Percentiles rank a stretch among this genome's conserved stretches.
Evolutionary conservation across 2,113 vertebrate genomes (phyloP).

Genomic region (Elaphurus davidianus): DNA sequence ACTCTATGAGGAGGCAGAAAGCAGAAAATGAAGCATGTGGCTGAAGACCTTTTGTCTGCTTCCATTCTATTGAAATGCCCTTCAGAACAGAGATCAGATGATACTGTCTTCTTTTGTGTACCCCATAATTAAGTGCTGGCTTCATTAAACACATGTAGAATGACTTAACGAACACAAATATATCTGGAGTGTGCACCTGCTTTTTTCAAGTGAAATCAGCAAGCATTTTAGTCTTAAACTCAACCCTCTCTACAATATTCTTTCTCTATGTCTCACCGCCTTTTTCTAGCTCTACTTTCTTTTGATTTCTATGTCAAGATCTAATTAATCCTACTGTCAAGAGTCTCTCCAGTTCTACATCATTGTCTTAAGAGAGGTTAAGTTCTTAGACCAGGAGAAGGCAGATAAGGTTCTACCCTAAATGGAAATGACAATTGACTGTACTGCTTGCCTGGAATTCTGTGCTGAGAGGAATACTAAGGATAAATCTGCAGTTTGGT

Average conservation of each 20-base stretch:
- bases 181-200: background rate
- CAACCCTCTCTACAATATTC: background rate
- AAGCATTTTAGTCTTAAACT: background rate
- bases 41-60: background rate
- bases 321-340: background rate
- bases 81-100: background rate
- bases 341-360: background rate
- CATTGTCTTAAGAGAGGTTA: background rate
- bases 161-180: slow-evolving; percentile 13
- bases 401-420: background rate
- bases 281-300: background rate
- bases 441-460: background rate
- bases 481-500: background rate
- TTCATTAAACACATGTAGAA: background rate
- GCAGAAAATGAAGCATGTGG: background rate
- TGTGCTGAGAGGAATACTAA: background rate
- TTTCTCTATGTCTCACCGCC: background rate
- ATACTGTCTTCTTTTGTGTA: background rate
- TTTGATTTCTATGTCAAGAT: background rate
- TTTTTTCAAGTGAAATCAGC: background rate
- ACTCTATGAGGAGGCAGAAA: background rate
- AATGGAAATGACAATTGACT: background rate
- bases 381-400: background rate
- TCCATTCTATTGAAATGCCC: background rate
- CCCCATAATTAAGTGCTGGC: background rate